Percentiles rank a stretch among this genome's conserved stretches.
Conservation (phyloP, 37 sponge, comb jelly and placozoan genomes). For the Spongia lamella region DNA sequence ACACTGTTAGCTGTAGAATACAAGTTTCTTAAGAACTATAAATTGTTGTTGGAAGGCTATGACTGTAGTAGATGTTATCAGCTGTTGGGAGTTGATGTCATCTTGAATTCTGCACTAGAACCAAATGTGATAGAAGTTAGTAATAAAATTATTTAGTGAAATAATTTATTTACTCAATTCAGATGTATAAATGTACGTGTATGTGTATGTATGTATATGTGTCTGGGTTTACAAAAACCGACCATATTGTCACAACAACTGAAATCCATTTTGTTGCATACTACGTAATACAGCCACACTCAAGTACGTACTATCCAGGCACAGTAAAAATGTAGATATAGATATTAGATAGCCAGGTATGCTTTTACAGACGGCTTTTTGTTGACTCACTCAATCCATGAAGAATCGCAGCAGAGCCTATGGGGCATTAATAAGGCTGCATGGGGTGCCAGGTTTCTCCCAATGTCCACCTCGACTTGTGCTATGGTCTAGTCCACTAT, state of each 20-base stretch:
- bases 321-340: too few relatives aligned
- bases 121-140: slow-evolving; percentile 88
- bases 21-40: slow-evolving; percentile 44
- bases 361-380: too few relatives aligned
- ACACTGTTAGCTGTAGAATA: slow-evolving; percentile 69
- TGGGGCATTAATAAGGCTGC: too few relatives aligned
- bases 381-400: too few relatives aligned
- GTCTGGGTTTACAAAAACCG: too few relatives aligned
- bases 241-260: too few relatives aligned
- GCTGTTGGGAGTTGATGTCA: slow-evolving; percentile 84
- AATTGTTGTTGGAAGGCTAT: slow-evolving; percentile 53
- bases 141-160: neutral
- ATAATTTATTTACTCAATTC: neutral
- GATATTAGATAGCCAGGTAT: too few relatives aligned
- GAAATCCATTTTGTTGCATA: too few relatives aligned
- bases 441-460: too few relatives aligned
- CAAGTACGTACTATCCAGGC: neutral
- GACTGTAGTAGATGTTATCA: slow-evolving; percentile 80
- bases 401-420: too few relatives aligned
- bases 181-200: neutral
- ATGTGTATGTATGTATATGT: neutral
- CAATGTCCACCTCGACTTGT: too few relatives aligned
- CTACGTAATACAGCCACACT: neutral
- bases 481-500: too few relatives aligned
- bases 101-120: slow-evolving; percentile 58